phyloP scores from a whole-genome alignment of 92 coral and sea anemone genomes.

The Parazoanthus swiftii region DNA sequence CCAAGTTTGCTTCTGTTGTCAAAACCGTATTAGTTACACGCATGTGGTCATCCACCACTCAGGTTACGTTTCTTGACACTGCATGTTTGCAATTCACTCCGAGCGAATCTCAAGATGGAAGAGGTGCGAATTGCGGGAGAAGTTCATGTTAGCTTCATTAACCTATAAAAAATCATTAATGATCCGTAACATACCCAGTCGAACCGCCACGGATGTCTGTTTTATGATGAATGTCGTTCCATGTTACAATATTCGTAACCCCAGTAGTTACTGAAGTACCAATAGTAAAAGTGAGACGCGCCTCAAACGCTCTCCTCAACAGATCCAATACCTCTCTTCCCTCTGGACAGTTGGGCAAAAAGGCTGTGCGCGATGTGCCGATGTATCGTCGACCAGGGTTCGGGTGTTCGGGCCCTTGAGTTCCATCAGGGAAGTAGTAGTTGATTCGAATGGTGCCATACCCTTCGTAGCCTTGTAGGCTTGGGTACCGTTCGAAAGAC shows the following conservation, averaged over 20 bases:
- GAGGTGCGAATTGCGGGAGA: too few relatives aligned
- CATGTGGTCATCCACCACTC: too few relatives aligned
- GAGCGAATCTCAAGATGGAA: too few relatives aligned
- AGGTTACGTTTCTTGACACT: too few relatives aligned
- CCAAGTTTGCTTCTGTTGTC: too few relatives aligned
- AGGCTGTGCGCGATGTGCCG: constrained; percentile 56
- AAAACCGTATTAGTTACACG: too few relatives aligned
- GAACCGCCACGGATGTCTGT: constrained; percentile 63
- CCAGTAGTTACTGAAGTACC: constrained; percentile 69
- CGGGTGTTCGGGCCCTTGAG: constrained; percentile 58
- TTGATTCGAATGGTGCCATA: constrained; percentile 34
- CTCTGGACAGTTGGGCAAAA: constrained; percentile 59
- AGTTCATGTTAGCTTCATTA: too few relatives aligned
- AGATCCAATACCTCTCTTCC: constrained; percentile 64
- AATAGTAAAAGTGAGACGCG: constrained; percentile 68
- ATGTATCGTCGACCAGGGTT: constrained; percentile 59
- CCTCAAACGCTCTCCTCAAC: constrained; percentile 65
- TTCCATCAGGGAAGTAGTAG: constrained; percentile 35
- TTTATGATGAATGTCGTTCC: constrained; percentile 82
- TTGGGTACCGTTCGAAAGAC: too few relatives aligned
- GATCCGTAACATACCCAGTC: constrained; percentile 40
- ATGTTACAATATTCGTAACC: constrained; percentile 39
- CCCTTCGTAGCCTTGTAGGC: not conserved
- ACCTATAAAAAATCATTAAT: too few relatives aligned
- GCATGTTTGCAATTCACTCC: too few relatives aligned